Base-by-base conservation (phyloP, 2,797 vertebrate species). In the Buphagus erythrorhynchus region DNA sequence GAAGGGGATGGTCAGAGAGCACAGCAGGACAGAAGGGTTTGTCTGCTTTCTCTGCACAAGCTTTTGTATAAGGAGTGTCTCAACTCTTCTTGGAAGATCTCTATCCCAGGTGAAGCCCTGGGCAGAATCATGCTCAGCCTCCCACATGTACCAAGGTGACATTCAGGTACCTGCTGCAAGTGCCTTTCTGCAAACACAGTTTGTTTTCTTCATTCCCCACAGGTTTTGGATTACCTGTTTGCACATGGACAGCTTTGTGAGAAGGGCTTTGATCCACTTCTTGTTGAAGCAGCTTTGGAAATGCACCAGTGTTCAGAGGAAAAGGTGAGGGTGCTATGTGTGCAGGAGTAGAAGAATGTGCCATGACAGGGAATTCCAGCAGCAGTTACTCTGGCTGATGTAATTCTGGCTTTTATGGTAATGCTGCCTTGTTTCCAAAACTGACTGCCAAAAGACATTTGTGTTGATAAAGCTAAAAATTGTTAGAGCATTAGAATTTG, bases 221-320 rank as follows among this genome's bases (percentile, higher is more conserved):
- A 99, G 99, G 99, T 99, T 83, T 98, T 99, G 95, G 99, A 99
- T 95, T 99, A 99, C 97, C 98, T 99, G 91, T 99, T 99, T 98
- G 98, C 98, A 95, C 99, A 99, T 8, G 98, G 98, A 79, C 99
- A 99, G 94, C 98, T 99, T 91, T 99, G 99, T 95, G 99, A 99
- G 96, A 99, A 99, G 80, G 99, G 99, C 78, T 99, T 99, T 40
- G 99, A 99, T 93, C 98, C 99, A 51, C 97, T 98, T 76, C 98
- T 99, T 26, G 99, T 99, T 96, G 99, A 99, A 97, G 99, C 99
- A 97, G 99, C 99, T 98, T 98, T 99, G 97, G 99, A 99, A 97
- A 99, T 99, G 98, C 98, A 99, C 88, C 99, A 99, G 95, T 99
- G 99, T 96, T 99, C 99, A 75, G 99, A 99, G 90, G 99, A 99